Percentiles rank a stretch among this genome's conserved stretches.
Evolutionary conservation across 2,113 vertebrate genomes (phyloP).

Genomic region (Chionodraco myersi): DNA sequence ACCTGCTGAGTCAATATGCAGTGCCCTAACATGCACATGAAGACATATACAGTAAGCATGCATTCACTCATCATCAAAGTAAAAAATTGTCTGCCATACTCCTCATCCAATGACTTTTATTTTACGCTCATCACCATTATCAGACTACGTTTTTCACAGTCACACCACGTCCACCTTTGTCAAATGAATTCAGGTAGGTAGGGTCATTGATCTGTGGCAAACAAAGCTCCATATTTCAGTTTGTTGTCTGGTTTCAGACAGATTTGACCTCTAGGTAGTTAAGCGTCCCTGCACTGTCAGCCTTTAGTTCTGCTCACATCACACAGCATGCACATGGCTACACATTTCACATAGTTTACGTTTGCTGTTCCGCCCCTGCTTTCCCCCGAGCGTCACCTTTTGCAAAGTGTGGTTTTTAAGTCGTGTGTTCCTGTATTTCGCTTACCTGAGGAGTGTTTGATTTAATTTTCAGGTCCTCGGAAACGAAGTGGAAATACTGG

Average conservation of each 20-base stretch:
- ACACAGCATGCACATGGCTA: conserved; percentile 51
- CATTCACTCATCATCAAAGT: not conserved
- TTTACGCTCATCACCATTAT: conserved; percentile 33
- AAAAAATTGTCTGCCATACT: not conserved
- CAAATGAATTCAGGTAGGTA: not conserved
- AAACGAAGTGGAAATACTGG: conserved; percentile 75
- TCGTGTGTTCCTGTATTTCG: conserved; percentile 37
- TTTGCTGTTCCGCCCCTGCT: conserved; percentile 60
- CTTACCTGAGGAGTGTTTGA: conserved; percentile 81
- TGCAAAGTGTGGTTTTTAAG: conserved; percentile 41
- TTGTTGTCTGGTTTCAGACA: not conserved
- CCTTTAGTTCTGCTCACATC: conserved; percentile 8
- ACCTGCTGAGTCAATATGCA: conserved; percentile 56
- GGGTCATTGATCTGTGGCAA: not conserved
- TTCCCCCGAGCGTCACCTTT: conserved; percentile 46
- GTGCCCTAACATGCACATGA: not conserved
- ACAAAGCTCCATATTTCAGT: not conserved
- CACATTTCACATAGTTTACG: conserved; percentile 25
- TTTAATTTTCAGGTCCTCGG: conserved; percentile 81
- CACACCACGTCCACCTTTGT: not conserved
- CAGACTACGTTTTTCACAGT: conserved; percentile 9
- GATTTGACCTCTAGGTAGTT: not conserved
- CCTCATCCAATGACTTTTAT: conserved; percentile 10
- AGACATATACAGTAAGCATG: not conserved
- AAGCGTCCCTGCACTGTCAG: conserved; percentile 5